These are phyloP conservation scores for Myotis pilosus DNA, from an alignment of 2,797 vertebrate genomes.

Conservation along the genomic window DNA sequence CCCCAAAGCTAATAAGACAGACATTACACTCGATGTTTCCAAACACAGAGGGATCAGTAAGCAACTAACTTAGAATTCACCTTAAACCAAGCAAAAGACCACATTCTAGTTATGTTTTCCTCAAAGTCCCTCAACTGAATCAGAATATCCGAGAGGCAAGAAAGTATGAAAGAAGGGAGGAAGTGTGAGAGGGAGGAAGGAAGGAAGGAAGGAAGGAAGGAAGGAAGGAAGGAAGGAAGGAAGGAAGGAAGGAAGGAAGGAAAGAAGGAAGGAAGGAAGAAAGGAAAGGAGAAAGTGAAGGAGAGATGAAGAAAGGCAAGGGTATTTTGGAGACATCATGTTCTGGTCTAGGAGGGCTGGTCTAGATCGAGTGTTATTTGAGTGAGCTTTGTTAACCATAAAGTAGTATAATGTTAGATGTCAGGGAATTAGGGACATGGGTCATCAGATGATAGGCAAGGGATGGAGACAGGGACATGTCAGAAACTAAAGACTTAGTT, in stretches of 20 bases:
- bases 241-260: rapidly evolving
- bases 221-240: background rate
- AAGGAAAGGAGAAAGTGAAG: rapidly evolving
- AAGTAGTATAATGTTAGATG: background rate
- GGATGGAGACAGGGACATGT: background rate
- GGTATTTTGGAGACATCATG: background rate
- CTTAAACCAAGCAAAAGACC: background rate
- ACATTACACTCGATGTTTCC: background rate
- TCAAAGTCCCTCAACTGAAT: background rate
- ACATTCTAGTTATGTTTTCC: background rate
- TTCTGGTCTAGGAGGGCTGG: background rate
- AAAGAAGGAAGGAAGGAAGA: no score
- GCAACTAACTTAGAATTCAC: background rate
- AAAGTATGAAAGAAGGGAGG: background rate
- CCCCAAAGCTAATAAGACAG: background rate
- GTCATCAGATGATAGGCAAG: background rate
- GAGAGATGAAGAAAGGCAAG: background rate
- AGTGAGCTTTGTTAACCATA: background rate
- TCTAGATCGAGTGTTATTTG: background rate
- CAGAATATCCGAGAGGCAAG: background rate
- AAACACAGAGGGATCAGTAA: background rate
- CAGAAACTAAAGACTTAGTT: background rate
- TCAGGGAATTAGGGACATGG: background rate
- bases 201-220: background rate
- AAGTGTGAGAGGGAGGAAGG: background rate